Conservation (phyloP, 2,797 vertebrate genomes). For the Synaphobranchus kaupii region DNA sequence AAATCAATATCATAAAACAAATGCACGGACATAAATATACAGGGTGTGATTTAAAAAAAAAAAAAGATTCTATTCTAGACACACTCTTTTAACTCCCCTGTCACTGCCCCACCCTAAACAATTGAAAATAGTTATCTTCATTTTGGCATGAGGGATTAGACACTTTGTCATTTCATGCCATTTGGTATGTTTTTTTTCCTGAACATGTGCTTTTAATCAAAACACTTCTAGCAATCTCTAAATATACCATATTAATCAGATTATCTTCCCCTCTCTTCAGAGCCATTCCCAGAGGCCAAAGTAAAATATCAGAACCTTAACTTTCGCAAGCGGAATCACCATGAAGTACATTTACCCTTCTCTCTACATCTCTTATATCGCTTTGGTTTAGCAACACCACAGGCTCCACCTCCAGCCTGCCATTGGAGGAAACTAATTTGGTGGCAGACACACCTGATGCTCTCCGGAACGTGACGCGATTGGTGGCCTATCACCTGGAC, state of each 20-base stretch:
- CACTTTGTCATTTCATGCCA: background rate
- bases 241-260: constrained; percentile 21
- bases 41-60: background rate
- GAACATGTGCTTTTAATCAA: constrained; percentile 24
- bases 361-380: constrained; percentile 12
- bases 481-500: background rate
- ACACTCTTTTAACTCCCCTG: background rate
- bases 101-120: background rate
- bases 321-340: constrained; percentile 6
- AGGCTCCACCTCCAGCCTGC: background rate
- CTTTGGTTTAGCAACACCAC: constrained; percentile 32
- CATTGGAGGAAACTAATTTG: background rate
- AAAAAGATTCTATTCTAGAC: background rate
- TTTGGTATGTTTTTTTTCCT: constrained; percentile 21
- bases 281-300: background rate
- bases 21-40: background rate
- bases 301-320: constrained; percentile 25
- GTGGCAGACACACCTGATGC: background rate
- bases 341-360: background rate
- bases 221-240: background rate
- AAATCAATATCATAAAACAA: background rate
- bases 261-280: constrained; percentile 7
- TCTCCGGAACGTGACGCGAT: background rate
- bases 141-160: constrained; percentile 32
- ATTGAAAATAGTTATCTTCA: constrained; percentile 18